phyloP scores from a whole-genome alignment of 2,888 invertebrate genomes.

The Boloria selene region DNA sequence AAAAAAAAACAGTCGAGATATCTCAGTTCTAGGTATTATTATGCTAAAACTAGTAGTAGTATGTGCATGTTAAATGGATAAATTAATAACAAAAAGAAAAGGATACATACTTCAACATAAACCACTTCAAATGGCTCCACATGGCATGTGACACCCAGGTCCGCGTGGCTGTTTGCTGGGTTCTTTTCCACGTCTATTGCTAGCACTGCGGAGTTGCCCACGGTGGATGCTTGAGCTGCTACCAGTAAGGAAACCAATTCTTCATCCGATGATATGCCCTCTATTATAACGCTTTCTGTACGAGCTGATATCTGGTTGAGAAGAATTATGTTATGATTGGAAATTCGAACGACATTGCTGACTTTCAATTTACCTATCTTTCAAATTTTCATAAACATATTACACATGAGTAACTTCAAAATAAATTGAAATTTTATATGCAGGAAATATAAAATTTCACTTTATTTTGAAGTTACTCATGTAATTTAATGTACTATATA shows the following conservation, averaged over 20 bases:
- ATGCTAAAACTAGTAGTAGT: not conserved
- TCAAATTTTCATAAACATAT: no score
- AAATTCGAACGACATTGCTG: no score
- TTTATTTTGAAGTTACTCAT: no score
- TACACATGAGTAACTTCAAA: no score
- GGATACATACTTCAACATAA: constrained; percentile 86
- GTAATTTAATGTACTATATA: no score
- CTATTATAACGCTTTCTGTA: constrained; percentile 89
- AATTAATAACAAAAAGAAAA: not conserved
- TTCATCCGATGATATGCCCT: constrained; percentile 88
- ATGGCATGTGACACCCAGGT: constrained; percentile 85
- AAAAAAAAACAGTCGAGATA: no score
- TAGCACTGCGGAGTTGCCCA: constrained; percentile 86
- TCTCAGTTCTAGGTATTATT: no score
- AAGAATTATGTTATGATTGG: not conserved
- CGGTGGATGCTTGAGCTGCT: constrained; percentile 67
- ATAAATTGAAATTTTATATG: no score
- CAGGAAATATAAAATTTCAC: no score
- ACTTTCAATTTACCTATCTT: no score
- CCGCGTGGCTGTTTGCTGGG: constrained; percentile 84
- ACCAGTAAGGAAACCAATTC: constrained; percentile 86
- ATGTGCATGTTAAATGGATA: not conserved
- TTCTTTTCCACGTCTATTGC: constrained; percentile 89
- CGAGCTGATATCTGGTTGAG: constrained; percentile 79
- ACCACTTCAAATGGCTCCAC: constrained; percentile 89